A percentile compares a stretch with the other conserved stretches of the same genome.
These are phyloP conservation scores for Phylloscopus collybita DNA, from an alignment of 2,797 vertebrate species.

Conservation along the genomic window DNA sequence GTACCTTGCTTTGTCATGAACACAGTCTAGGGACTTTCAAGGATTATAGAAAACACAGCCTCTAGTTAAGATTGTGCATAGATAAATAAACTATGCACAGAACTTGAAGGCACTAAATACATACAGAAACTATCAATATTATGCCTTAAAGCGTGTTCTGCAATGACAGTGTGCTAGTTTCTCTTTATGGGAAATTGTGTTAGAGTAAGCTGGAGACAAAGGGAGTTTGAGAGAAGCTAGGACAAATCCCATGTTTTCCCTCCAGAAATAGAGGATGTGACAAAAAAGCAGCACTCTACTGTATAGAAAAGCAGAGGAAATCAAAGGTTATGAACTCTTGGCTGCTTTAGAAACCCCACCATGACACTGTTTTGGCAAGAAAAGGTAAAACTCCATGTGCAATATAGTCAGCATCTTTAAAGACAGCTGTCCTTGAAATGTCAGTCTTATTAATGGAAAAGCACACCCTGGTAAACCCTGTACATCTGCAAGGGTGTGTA, in stretches of 20 bases:
- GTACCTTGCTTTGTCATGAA: background rate
- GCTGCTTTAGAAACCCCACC: background rate
- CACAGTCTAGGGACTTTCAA: background rate
- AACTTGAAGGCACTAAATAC: background rate
- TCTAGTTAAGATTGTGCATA: background rate
- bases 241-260: background rate
- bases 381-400: background rate
- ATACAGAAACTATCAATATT: background rate
- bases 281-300: background rate
- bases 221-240: background rate
- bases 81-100: background rate
- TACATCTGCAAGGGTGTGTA: background rate
- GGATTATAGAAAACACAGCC: background rate
- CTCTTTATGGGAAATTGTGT: background rate
- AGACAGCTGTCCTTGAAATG: background rate
- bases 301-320: background rate
- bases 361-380: background rate
- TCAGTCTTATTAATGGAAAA: background rate
- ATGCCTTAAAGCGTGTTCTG: background rate
- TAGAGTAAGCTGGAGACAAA: background rate
- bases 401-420: background rate
- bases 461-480: background rate
- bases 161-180: background rate
- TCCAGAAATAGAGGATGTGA: background rate
- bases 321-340: background rate